Conservation (phyloP, 2,888 invertebrate species). For the Thecocarcelia acutangulata region DNA sequence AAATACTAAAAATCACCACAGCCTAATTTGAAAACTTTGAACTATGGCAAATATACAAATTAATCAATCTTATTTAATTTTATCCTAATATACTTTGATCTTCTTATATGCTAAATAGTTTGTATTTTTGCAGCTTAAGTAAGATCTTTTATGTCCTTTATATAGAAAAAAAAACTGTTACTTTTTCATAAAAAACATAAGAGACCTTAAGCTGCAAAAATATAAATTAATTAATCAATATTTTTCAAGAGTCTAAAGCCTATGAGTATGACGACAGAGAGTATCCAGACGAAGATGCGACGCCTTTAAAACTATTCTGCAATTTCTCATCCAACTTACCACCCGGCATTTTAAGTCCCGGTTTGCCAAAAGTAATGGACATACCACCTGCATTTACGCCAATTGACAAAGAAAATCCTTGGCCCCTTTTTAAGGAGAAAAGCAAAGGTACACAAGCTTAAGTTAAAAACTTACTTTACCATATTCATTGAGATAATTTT, state of each 20-base stretch:
- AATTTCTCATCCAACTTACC: slow-evolving; percentile 94
- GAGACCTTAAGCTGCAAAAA: too few species aligned
- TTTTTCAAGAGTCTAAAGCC: neutral
- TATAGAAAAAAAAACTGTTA: too few species aligned
- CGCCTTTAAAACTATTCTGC: slow-evolving; percentile 87
- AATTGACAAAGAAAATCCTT: slow-evolving; percentile 85
- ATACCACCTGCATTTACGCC: slow-evolving; percentile 95
- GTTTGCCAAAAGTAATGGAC: slow-evolving; percentile 96
- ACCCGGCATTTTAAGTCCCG: slow-evolving; percentile 94
- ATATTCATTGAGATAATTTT: slow-evolving; percentile 81
- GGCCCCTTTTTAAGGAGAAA: slow-evolving; percentile 15
- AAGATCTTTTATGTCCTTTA: too few species aligned
- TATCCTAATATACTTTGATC: too few species aligned
- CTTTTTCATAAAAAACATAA: too few species aligned
- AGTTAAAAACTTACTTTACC: slow-evolving; percentile 8
- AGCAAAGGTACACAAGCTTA: slow-evolving; percentile 13
- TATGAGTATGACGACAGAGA: slow-evolving; percentile 34
- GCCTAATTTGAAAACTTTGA: too few species aligned
- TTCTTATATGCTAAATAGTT: too few species aligned
- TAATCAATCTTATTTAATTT: too few species aligned
- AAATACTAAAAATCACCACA: too few species aligned
- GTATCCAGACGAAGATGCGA: slow-evolving; percentile 87
- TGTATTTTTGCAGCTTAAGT: too few species aligned
- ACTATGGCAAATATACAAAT: too few species aligned
- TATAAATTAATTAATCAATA: too few species aligned